Evolutionary conservation across 2,888 invertebrate genomes (phyloP).

Genomic region (Cephus spinipes): DNA sequence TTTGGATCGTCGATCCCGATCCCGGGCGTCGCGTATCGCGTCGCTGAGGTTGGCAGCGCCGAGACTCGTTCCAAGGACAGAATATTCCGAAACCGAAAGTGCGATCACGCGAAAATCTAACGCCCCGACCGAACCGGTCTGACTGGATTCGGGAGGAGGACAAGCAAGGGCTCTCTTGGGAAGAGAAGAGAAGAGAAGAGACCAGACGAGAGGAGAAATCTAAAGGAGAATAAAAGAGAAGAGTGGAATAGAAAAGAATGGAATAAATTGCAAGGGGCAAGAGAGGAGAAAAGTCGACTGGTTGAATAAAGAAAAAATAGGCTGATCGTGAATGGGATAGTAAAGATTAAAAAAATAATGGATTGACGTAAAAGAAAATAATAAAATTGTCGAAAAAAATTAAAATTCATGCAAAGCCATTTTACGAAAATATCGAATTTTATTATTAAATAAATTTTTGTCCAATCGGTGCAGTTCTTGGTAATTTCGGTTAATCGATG

Average conservation of each 20-base stretch:
- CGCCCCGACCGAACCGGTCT: conserved; percentile 65
- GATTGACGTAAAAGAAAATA: too few species aligned
- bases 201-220: not conserved
- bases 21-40: not conserved
- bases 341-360: not conserved
- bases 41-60: conserved; percentile 21
- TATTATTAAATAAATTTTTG: not conserved
- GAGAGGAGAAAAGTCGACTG: not conserved
- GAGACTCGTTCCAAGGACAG: conserved; percentile 59
- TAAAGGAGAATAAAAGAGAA: not conserved
- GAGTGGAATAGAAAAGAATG: not conserved
- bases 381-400: too few species aligned
- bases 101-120: conserved; percentile 68
- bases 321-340: not conserved
- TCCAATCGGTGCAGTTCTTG: not conserved
- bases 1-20: not conserved
- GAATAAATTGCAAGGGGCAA: not conserved
- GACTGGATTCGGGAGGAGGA: conserved; percentile 59
- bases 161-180: not conserved
- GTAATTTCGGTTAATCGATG: not conserved
- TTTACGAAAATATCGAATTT: not conserved
- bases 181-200: not conserved
- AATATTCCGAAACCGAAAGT: conserved; percentile 67
- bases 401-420: not conserved
- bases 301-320: not conserved